These are phyloP conservation scores for Scatophagus argus DNA, from an alignment of 2,113 vertebrate genomes.

Conservation along the genomic window DNA sequence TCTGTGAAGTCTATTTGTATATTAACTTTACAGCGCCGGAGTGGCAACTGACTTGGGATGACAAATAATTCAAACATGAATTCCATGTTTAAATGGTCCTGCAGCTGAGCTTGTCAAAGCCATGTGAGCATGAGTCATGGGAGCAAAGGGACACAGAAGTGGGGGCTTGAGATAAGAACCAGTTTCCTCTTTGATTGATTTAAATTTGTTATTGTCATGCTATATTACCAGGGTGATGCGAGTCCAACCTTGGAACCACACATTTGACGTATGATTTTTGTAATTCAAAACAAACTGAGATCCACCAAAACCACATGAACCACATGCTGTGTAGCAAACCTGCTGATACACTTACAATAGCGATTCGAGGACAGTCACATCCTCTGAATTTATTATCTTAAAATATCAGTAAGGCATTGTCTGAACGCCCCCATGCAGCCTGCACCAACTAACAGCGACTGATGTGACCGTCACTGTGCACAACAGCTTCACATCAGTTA, in stretches of 20 bases:
- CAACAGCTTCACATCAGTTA: background rate
- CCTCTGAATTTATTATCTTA: background rate
- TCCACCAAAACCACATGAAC: background rate
- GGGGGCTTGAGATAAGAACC: conserved; percentile 1
- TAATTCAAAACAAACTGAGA: background rate
- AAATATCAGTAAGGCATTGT: background rate
- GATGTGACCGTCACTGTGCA: background rate
- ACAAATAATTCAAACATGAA: conserved; percentile 29
- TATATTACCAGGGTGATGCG: background rate
- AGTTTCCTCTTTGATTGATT: conserved; percentile 24
- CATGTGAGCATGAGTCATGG: conserved; percentile 32
- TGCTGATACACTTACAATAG: background rate
- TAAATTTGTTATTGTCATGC: background rate
- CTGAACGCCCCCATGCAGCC: background rate
- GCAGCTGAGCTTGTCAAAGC: conserved; percentile 2
- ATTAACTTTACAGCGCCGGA: background rate
- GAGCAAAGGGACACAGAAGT: background rate
- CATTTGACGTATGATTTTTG: background rate
- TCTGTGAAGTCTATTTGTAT: background rate
- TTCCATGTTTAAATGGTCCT: background rate
- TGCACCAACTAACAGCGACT: background rate
- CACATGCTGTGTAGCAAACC: background rate
- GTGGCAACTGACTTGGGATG: conserved; percentile 18
- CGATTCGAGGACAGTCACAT: background rate
- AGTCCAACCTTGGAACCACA: background rate